Base-by-base conservation (phyloP, 1,140 invertebrate genomes). In the Nebria ingens region DNA sequence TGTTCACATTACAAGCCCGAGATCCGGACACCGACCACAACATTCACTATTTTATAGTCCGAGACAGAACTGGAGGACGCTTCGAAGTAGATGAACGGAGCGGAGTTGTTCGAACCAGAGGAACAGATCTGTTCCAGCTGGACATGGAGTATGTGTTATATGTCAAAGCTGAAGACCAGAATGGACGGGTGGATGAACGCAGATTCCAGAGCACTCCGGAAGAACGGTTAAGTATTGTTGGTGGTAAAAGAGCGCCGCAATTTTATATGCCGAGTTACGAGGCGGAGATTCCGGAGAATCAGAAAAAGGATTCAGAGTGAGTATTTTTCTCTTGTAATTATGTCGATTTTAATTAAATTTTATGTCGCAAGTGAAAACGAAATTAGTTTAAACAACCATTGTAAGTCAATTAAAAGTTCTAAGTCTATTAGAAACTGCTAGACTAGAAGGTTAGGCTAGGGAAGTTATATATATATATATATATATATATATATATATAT, bases 61-160 rank as follows among this genome's bases (percentile, higher is more conserved):
- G 92, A 63, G 92, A 96, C 73, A 75, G 91, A 67, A 95, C 82
- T 0, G 82, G 81, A 0, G 80, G 80, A 15, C 67, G 81, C 49
- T 68, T 68, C 59, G 65, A 68, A 53, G 64, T 66, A 19, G 91
- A 94, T 63, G 90, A 93, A 71, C 76, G 91, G 50, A 94, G 91
- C 1, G 93, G 93, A 0, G 92, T 95, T 9, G 91, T 96, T n/a
- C 77, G 92, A 17, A 95, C 92, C 0, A 76, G 89, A 42, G 91
- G 91, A 38, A 91, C 84, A 1, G 92, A 94, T 67, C 84, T 91
- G 12, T 95, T 96, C 68, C 91, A 94, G 70, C 71, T 95, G 62
- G 93, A 96, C 69, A 94, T 94, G 89, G 93, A 96, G 67, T 96
- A 96, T 69, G 91, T 95, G 15, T 74, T 96, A 54, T 96, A 96